These are phyloP conservation scores for Eilema depressum DNA, from an alignment of 2,888 invertebrate species.

Conservation along the genomic window DNA sequence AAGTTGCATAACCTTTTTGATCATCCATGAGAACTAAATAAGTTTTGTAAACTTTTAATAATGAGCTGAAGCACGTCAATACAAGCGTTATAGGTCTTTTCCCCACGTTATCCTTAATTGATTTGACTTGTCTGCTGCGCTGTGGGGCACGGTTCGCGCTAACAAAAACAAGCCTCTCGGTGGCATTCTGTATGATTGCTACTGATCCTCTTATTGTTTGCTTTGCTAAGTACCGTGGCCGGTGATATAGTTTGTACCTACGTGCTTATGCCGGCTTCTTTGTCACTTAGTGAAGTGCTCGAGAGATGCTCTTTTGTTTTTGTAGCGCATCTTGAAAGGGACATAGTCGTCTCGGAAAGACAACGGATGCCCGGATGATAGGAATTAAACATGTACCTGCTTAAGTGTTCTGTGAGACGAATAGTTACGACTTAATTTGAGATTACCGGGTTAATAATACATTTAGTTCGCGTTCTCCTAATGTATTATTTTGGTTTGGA, in stretches of 20 bases:
- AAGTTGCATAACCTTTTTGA: slow-evolving; percentile 7
- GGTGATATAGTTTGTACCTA: slow-evolving; percentile 69
- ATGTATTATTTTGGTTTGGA: not conserved
- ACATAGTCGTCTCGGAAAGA: slow-evolving; percentile 29
- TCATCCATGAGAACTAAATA: slow-evolving; percentile 30
- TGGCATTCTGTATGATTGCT: slow-evolving; percentile 71
- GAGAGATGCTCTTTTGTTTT: slow-evolving; percentile 51
- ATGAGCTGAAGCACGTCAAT: slow-evolving; percentile 36
- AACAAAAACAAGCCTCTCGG: slow-evolving; percentile 68
- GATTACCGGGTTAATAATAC: slow-evolving; percentile 1
- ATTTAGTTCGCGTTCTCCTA: not conserved
- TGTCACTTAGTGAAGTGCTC: slow-evolving; percentile 70
- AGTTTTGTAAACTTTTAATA: slow-evolving; percentile 32
- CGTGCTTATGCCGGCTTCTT: slow-evolving; percentile 74
- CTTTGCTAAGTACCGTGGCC: slow-evolving; percentile 76
- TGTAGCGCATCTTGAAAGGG: slow-evolving; percentile 38
- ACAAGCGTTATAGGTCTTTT: slow-evolving; percentile 42
- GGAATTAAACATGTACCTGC: slow-evolving; percentile 29
- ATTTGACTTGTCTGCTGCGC: slow-evolving; percentile 72
- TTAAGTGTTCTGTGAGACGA: slow-evolving; percentile 26
- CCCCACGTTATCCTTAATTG: slow-evolving; percentile 73
- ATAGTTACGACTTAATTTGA: slow-evolving; percentile 13
- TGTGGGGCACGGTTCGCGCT: slow-evolving; percentile 60
- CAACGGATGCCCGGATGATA: slow-evolving; percentile 31
- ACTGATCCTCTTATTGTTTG: slow-evolving; percentile 74